phyloP scores from a whole-genome alignment of 1,140 invertebrate genomes.

The Mercenaria mercenaria region DNA sequence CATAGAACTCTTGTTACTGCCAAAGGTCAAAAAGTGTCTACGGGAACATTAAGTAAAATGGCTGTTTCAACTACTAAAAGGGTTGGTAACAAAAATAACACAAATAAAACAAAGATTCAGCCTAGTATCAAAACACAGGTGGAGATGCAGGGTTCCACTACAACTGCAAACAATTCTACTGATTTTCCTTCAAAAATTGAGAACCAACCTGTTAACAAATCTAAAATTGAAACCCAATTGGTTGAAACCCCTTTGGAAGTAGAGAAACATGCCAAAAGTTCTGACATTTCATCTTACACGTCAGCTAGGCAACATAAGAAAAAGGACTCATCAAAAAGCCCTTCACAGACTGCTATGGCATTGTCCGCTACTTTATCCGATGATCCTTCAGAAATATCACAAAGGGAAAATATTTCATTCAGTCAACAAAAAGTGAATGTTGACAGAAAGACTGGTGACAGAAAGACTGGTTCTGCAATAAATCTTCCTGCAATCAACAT shows the following conservation, averaged over 20 bases:
- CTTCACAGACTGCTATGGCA: background rate
- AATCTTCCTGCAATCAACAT: background rate
- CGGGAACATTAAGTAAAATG: conserved; percentile 45
- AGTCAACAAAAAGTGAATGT: background rate
- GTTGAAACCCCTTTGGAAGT: no score
- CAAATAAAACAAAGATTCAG: background rate
- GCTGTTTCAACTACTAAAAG: background rate
- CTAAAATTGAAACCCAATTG: no score
- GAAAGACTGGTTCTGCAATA: background rate
- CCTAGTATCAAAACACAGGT: background rate
- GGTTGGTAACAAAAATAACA: background rate
- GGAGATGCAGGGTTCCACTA: background rate
- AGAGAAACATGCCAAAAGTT: no score
- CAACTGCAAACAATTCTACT: background rate
- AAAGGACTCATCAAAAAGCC: background rate
- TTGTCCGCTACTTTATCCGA: no score
- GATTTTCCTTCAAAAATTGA: background rate
- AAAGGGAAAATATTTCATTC: background rate
- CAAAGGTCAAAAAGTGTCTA: conserved; percentile 28
- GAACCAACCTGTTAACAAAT: background rate
- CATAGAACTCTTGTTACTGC: conserved; percentile 6
- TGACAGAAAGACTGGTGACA: background rate
- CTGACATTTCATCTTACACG: background rate
- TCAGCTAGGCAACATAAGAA: background rate
- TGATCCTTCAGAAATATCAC: background rate